A percentile compares a stretch with the other conserved stretches of the same genome.
Evolutionary conservation across 2,888 invertebrate genomes (phyloP).

Genomic region (Agapostemon virescens): DNA sequence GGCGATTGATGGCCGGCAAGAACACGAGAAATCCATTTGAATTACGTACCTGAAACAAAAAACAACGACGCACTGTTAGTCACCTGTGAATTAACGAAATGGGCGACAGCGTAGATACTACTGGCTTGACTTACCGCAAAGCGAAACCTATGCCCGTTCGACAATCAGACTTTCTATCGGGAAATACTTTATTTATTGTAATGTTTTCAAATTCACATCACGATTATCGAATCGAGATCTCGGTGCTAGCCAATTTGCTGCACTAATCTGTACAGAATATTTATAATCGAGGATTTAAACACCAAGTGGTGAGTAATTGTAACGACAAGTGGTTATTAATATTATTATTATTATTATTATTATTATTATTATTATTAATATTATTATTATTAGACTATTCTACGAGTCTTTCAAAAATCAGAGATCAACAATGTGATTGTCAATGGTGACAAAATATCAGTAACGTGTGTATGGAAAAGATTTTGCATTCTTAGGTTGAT

Average conservation of each 20-base stretch:
- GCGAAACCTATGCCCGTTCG: background rate
- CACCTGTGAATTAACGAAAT: constrained; percentile 22
- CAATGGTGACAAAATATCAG: too few species aligned
- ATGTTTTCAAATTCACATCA: background rate
- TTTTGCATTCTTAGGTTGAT: too few species aligned
- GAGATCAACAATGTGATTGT: too few species aligned
- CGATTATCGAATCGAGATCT: background rate
- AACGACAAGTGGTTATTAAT: too few species aligned
- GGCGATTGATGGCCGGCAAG: constrained; percentile 20
- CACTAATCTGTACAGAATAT: background rate
- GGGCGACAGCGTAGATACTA: background rate
- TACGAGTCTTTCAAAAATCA: too few species aligned
- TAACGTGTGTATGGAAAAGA: too few species aligned
- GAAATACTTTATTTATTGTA: background rate
- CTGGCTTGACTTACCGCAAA: background rate
- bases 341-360: too few species aligned
- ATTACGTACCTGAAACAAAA: constrained; percentile 63
- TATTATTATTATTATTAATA: too few species aligned
- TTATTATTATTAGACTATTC: too few species aligned
- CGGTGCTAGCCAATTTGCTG: background rate
- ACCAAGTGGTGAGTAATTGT: background rate
- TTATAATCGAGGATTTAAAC: background rate
- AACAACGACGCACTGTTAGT: constrained; percentile 48
- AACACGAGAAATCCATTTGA: constrained; percentile 30
- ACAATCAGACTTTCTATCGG: background rate